Conservation (phyloP, 2,113 vertebrate genomes). For the Phoenicopterus ruber region DNA sequence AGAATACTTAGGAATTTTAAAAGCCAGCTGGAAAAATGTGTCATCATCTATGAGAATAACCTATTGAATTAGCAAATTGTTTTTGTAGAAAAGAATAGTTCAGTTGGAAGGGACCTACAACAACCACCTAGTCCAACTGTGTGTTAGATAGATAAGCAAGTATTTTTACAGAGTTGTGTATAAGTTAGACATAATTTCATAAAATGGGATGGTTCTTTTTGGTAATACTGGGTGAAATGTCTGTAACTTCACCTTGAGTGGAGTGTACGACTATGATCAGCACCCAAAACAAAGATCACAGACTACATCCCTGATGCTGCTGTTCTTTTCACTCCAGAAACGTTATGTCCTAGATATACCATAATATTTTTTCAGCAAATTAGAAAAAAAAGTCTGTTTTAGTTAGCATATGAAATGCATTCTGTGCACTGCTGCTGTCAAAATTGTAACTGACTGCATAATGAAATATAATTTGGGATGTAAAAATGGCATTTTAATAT, state of each 20-base stretch:
- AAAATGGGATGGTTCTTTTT: neutral
- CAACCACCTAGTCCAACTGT: neutral
- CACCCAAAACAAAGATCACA: slow-evolving; percentile 48
- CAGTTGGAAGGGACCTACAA: neutral
- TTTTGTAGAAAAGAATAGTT: neutral
- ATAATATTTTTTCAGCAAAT: slow-evolving; percentile 56
- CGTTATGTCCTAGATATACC: slow-evolving; percentile 18
- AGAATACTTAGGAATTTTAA: neutral
- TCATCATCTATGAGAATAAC: neutral
- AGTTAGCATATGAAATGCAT: slow-evolving; percentile 50
- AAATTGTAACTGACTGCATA: slow-evolving; percentile 53
- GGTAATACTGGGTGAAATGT: neutral
- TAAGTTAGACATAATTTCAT: neutral
- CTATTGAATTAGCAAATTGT: neutral
- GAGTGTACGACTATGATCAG: neutral
- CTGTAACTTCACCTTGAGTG: neutral
- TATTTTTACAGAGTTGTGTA: neutral
- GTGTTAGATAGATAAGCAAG: neutral
- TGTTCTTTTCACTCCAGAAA: slow-evolving; percentile 44
- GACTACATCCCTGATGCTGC: neutral
- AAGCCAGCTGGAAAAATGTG: neutral
- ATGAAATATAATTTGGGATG: slow-evolving; percentile 44
- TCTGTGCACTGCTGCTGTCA: slow-evolving; percentile 36
- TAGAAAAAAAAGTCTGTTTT: neutral
- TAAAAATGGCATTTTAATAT: slow-evolving; percentile 48